Evolutionary conservation across 2,797 vertebrate genomes (phyloP), one percentile per base, ranked within the genome.

Genomic region (Vultur gryphus): DNA sequence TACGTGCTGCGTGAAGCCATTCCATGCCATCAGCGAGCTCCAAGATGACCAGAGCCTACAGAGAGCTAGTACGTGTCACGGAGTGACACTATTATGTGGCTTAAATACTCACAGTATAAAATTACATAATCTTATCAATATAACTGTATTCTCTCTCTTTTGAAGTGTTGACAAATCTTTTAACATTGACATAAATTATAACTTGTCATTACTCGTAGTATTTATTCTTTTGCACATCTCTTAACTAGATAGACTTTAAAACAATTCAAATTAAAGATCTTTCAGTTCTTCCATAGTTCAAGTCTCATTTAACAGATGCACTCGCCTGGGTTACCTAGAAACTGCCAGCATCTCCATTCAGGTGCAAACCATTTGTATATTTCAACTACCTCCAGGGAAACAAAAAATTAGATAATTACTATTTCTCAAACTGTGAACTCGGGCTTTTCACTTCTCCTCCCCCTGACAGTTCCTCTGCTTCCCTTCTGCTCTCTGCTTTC

Each of bases 31-130:
- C 20, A 28, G 29, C 0, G 0, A 61, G 54, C 70, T 58, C 61
- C 52, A 78, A 52, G 25, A 52, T 5, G 28, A 55, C 33, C 51
- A 76, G 44, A 71, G 43, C 15, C 33, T 29, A 59, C 37, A 35
- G 3, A 58, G n/a, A 31, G 33, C 28, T 44, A 33, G 20, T 1
- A 35, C 0, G 0, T 6, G 6, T 43, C 46, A 84, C 10, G 11
- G 11, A 69, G 16, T 5, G 35, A 69, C 16, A 52, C 10, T 28
- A n/a, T 20, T 4, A 25, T 0, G 9, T 29, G 25, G 29, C 17
- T 67, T 67, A 67, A 75, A 55, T 9, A 52, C 5, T 33, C 37
- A 33, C 8, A 25, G 12, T 19, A 23, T 80, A 48, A 39, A 76
- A 31, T 2, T 20, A 46, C 16, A 20, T 25, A 10, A 64, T 46